These are phyloP conservation scores for Drosophila yooni DNA, from an alignment of 2,888 invertebrate genomes.

Conservation along the genomic window DNA sequence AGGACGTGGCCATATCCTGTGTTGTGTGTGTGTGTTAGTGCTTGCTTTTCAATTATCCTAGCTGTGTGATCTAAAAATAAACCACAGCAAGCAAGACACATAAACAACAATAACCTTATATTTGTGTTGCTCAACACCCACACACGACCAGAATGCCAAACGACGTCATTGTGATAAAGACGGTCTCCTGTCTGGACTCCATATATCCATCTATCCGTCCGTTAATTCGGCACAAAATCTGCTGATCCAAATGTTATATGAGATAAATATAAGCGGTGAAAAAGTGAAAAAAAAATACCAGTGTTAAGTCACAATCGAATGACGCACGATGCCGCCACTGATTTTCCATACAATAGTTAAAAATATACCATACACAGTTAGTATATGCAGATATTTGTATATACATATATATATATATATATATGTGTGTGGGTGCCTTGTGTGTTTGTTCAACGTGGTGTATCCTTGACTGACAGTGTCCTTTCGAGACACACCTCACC, in stretches of 20 bases:
- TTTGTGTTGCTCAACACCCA: constrained; percentile 12
- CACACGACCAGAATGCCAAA: constrained; percentile 42
- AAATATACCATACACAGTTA: constrained; percentile 32
- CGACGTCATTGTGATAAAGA: constrained; percentile 72
- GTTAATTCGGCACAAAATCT: constrained; percentile 51
- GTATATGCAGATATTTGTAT: constrained; percentile 5
- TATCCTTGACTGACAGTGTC: constrained; percentile 65
- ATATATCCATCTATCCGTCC: neutral
- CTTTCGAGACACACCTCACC: constrained; percentile 40
- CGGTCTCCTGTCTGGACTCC: constrained; percentile 24
- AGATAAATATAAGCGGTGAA: constrained; percentile 61
- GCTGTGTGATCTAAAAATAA: constrained; percentile 66
- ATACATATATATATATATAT: neutral
- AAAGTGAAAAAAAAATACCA: constrained; percentile 37
- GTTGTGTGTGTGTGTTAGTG: constrained; percentile 16
- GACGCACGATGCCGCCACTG: constrained; percentile 67
- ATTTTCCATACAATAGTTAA: constrained; percentile 45
- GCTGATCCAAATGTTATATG: constrained; percentile 56
- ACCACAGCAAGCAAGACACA: constrained; percentile 33
- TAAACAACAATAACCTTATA: constrained; percentile 8
- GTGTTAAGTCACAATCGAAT: constrained; percentile 73
- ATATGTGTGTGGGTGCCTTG: neutral
- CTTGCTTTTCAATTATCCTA: constrained; percentile 77
- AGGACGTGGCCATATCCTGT: constrained; percentile 20
- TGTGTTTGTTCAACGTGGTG: constrained; percentile 34